Base-by-base conservation (phyloP, 2,113 vertebrate species). In the Limnothrissa miodon region DNA sequence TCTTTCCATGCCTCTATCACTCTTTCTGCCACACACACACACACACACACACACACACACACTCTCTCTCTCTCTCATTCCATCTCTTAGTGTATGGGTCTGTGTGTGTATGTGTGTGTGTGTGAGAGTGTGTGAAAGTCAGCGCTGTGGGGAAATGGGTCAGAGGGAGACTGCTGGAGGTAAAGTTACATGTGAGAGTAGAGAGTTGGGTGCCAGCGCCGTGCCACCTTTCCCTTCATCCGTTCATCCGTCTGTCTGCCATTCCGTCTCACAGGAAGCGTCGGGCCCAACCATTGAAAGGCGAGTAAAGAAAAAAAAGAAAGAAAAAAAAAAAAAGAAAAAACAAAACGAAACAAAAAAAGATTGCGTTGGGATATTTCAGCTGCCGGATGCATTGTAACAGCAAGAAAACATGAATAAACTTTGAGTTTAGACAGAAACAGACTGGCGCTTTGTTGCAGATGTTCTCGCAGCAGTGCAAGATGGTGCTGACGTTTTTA, bases 1-100 rank as follows among this genome's bases (percentile, higher is more conserved):
- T 33, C 81, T 25, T 86, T 85, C 90, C 85, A 84, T 87, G 88
- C 78, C 90, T 89, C 84, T 86, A 78, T 85, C 80, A 78, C 84
- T 83, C 81, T 81, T 81, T 82, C 80, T 33, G 25, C 10, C 11
- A 4, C 39, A 84, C n/a, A n/a, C n/a, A n/a, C n/a, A n/a, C n/a
- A n/a, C n/a, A n/a, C n/a, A n/a, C n/a, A n/a, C n/a, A n/a, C n/a
- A n/a, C n/a, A n/a, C n/a, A n/a, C n/a, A n/a, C n/a, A n/a, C n/a
- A n/a, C n/a, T n/a, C 45, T 79, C 51, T 36, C 21, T 29, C 78
- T 82, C 19, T 79, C 46, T 59, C 81, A 81, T 44, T 79, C 78
- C 23, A 13, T 9, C 23, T 44, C 78, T 44, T 21, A 23, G 62
- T 70, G 29, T 70, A 29, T 66, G 62, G 33, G 62, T 70, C 29